Evolutionary conservation across 30 jellyfish, hydroid and myxozoan genomes (phyloP).

Genomic region (Haliclystus octoradiatus): DNA sequence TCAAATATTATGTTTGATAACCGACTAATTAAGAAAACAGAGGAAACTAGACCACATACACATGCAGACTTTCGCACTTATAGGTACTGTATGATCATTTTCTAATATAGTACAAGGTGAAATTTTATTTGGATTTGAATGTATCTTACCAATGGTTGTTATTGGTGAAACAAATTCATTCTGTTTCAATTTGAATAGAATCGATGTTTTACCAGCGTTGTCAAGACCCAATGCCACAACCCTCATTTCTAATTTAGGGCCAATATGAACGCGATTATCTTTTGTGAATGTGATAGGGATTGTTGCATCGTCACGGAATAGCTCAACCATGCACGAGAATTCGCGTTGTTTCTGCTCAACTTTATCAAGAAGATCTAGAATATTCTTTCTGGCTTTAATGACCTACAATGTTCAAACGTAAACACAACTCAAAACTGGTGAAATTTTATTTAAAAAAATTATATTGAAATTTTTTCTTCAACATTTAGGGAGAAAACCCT

Average conservation of each 20-base stretch:
- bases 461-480: too few species aligned
- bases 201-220: conserved; percentile 95
- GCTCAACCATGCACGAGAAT: conserved; percentile 74
- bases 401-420: conserved; percentile 34
- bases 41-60: too few species aligned
- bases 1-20: too few species aligned
- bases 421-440: background rate
- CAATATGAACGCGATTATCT: conserved; percentile 96
- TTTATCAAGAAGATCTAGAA: conserved; percentile 67
- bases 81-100: too few species aligned
- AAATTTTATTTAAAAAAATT: too few species aligned
- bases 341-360: conserved; percentile 82
- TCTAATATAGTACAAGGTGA: too few species aligned
- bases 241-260: conserved; percentile 96
- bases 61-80: too few species aligned
- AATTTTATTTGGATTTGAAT: too few species aligned
- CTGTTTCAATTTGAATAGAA: conserved; percentile 72
- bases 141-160: conserved; percentile 74
- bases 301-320: conserved; percentile 72
- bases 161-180: conserved; percentile 88
- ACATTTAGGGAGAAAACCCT: too few species aligned
- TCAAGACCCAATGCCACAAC: conserved; percentile 94
- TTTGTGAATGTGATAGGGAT: conserved; percentile 86
- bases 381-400: conserved; percentile 65
- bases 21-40: too few species aligned